phyloP scores from a whole-genome alignment of 53 echinoderm and acorn worm genomes.

The Patiria pectinifera region DNA sequence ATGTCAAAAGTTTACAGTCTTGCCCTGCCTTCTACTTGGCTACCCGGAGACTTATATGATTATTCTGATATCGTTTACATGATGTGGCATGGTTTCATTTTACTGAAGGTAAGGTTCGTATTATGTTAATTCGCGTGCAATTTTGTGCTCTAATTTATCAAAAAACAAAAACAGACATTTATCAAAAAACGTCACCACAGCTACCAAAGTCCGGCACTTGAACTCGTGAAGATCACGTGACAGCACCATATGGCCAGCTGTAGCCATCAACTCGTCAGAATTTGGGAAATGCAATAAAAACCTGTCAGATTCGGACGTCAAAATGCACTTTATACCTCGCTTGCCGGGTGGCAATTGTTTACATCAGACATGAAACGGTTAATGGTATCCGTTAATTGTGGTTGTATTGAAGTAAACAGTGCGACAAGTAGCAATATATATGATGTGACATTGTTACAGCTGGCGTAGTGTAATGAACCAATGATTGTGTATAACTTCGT shows the following conservation, averaged over 20 bases:
- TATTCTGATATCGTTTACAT: too few species aligned
- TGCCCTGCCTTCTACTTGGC: too few species aligned
- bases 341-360: not conserved
- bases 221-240: not conserved
- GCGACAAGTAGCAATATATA: not conserved
- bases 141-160: too few species aligned
- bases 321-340: not conserved
- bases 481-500: not conserved
- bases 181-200: not conserved
- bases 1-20: too few species aligned
- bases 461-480: not conserved
- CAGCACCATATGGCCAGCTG: conserved; percentile 8
- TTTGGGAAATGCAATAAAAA: not conserved
- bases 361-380: not conserved
- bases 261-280: not conserved
- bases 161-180: too few species aligned
- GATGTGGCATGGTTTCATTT: too few species aligned
- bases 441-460: not conserved
- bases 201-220: not conserved
- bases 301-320: not conserved
- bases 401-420: not conserved
- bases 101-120: too few species aligned
- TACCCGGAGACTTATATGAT: too few species aligned
- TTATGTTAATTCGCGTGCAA: too few species aligned
- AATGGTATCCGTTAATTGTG: not conserved